Evolutionary conservation across 2,113 vertebrate genomes (phyloP), one percentile per base, ranked within the genome.

Genomic region (Gavialis gangeticus): DNA sequence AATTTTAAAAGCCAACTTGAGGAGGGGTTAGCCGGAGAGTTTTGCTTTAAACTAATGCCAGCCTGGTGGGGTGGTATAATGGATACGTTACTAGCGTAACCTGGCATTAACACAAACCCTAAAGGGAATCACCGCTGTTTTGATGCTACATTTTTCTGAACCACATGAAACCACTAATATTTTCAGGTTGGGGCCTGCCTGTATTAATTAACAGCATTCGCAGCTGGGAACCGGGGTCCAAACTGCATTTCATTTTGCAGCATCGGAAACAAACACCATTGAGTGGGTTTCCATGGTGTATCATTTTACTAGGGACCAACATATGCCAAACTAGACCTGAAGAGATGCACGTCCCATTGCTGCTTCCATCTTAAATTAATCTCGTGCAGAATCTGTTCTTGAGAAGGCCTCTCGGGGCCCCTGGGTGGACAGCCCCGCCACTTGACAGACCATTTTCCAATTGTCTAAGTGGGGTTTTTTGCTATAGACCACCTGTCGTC

Each of bases 1-100:
- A 1, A 86, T 62, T 75, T 81, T 85, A 76, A 82, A 79, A 59
- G 84, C 90, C 58, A 58, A 80, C 59, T 0, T 46, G 14, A 80
- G n/a, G 55, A 5, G 28, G 66, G 78, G 24, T 95, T 88, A 93
- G 57, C 82, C 93, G 90, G 2, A 90, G 84, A 55, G 84, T 0
- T 81, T 91, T 7, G 16, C 92, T 92, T 94, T 82, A 89, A 90
- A 90, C 88, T 57, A 58, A 28, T 94, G 95, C 95, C 96, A 94
- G 93, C 30, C 5, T 79, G 86, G 64, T 21, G 92, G 17, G 86
- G 64, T 21, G 92, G 21, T 81, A 92, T 9, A 69, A 62, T 90
- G 95, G 87, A 79, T 10, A 79, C 88, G 91, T 82, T 88, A 84
- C 4, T 2, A 5, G 71, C 84, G 86, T 76, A 28, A 17, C 59